phyloP scores from a whole-genome alignment of 2,113 vertebrate genomes.

The Nibea coibor region DNA sequence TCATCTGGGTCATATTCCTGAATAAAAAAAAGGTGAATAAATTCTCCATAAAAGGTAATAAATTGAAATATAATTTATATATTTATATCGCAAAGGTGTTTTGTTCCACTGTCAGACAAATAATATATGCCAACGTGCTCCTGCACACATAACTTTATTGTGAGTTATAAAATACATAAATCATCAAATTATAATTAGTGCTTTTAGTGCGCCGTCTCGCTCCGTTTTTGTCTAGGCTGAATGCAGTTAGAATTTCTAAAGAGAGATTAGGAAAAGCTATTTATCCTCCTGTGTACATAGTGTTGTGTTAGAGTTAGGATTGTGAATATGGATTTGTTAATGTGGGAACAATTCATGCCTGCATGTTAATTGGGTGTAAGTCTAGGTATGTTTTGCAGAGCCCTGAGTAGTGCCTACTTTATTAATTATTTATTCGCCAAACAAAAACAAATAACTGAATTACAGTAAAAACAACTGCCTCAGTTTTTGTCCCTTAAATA shows the following conservation, averaged over 20 bases:
- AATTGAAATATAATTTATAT: conserved; percentile 70
- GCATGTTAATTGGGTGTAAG: conserved; percentile 34
- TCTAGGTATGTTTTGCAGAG: background rate
- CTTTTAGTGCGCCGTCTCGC: conserved; percentile 39
- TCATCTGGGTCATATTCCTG: conserved; percentile 61
- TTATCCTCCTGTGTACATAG: conserved; percentile 9
- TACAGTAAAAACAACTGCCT: background rate
- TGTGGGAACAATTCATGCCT: conserved; percentile 4
- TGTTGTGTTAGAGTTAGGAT: conserved; percentile 36
- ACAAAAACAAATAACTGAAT: conserved; percentile 13
- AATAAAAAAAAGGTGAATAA: conserved; percentile 66
- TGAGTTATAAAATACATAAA: conserved; percentile 65
- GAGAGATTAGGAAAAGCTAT: conserved; percentile 30
- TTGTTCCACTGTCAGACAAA: conserved; percentile 50
- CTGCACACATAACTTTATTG: conserved; percentile 71
- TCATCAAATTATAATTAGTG: conserved; percentile 64
- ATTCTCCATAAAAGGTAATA: conserved; percentile 65
- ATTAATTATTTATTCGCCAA: conserved; percentile 25
- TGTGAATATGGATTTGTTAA: conserved; percentile 32
- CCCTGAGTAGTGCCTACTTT: background rate
- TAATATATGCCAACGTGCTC: conserved; percentile 27
- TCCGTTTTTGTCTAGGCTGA: conserved; percentile 39
- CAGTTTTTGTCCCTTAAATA: background rate
- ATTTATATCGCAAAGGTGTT: conserved; percentile 58
- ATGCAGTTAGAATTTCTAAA: conserved; percentile 55